Conservation (phyloP, 2,888 invertebrate species). For the Bombylius major region DNA sequence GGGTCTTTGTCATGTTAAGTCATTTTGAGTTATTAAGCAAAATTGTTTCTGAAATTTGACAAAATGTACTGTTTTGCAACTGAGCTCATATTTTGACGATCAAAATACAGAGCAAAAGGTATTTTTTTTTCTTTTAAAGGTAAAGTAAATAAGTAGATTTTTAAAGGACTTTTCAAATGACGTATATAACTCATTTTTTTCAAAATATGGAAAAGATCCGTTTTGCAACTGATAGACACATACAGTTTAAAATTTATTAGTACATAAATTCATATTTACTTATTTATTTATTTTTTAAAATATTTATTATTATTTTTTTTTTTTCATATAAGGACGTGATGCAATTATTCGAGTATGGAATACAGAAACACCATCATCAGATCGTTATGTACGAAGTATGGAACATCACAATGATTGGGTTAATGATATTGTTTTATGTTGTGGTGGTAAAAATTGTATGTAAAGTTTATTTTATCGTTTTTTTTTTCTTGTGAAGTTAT, state of each 20-base stretch:
- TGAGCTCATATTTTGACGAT: too few species aligned
- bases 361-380: constrained; percentile 44
- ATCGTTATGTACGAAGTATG: constrained; percentile 88
- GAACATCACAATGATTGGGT: constrained; percentile 99
- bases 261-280: neutral
- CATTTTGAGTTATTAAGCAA: too few species aligned
- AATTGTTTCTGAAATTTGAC: too few species aligned
- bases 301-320: neutral
- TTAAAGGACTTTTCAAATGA: too few species aligned
- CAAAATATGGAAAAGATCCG: too few species aligned
- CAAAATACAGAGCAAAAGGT: too few species aligned
- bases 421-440: constrained; percentile 96
- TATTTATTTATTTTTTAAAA: neutral
- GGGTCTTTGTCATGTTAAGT: too few species aligned
- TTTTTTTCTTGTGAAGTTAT: neutral
- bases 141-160: too few species aligned
- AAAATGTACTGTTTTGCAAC: too few species aligned
- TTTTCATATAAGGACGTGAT: constrained; percentile 58
- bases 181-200: too few species aligned
- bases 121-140: too few species aligned
- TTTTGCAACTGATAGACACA: too few species aligned
- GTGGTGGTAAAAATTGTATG: constrained; percentile 83
- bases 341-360: constrained; percentile 93
- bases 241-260: neutral
- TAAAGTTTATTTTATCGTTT: constrained; percentile 24